Conservation (phyloP, 2,888 invertebrate genomes). For the Incurvaria masculella region DNA sequence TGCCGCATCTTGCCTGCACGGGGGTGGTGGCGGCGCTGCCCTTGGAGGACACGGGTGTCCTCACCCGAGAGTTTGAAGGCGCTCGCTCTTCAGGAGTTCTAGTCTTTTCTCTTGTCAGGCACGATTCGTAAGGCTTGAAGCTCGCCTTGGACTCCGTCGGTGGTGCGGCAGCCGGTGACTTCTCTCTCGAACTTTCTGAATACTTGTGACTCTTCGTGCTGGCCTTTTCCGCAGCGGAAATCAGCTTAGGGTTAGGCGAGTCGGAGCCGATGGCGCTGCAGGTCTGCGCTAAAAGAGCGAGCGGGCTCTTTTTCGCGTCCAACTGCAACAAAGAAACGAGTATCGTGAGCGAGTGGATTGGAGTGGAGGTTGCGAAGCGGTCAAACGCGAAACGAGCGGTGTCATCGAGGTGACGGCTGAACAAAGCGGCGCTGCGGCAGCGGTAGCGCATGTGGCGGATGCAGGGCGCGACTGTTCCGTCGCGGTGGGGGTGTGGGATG, state of each 20-base stretch:
- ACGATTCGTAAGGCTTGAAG: slow-evolving; percentile 76
- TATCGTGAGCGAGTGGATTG: not conserved
- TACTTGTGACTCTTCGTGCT: slow-evolving; percentile 54
- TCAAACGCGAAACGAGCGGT: slow-evolving; percentile 9
- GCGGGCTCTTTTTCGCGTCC: slow-evolving; percentile 96
- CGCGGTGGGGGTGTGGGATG: slow-evolving; percentile 49
- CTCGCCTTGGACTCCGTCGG: slow-evolving; percentile 54
- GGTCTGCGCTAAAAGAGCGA: slow-evolving; percentile 93
- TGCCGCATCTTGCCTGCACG: slow-evolving; percentile 62
- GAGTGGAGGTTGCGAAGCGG: slow-evolving; percentile 14
- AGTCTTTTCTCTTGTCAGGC: slow-evolving; percentile 62
- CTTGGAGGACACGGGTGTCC: slow-evolving; percentile 57
- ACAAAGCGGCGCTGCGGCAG: not conserved
- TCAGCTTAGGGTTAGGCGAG: slow-evolving; percentile 72
- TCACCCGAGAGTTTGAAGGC: slow-evolving; percentile 47
- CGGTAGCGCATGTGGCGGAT: not conserved
- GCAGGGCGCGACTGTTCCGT: not conserved
- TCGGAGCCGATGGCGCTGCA: slow-evolving; percentile 97
- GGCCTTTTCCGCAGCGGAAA: slow-evolving; percentile 71
- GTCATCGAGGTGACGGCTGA: not conserved
- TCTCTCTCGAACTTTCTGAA: slow-evolving; percentile 55
- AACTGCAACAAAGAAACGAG: slow-evolving; percentile 69
- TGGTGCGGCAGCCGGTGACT: slow-evolving; percentile 53
- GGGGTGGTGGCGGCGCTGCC: slow-evolving; percentile 49
- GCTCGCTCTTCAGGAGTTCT: slow-evolving; percentile 66